Evolutionary conservation across 2,113 vertebrate species (phyloP), one percentile per base, ranked within the genome.

Genomic region (Ammospiza caudacuta): DNA sequence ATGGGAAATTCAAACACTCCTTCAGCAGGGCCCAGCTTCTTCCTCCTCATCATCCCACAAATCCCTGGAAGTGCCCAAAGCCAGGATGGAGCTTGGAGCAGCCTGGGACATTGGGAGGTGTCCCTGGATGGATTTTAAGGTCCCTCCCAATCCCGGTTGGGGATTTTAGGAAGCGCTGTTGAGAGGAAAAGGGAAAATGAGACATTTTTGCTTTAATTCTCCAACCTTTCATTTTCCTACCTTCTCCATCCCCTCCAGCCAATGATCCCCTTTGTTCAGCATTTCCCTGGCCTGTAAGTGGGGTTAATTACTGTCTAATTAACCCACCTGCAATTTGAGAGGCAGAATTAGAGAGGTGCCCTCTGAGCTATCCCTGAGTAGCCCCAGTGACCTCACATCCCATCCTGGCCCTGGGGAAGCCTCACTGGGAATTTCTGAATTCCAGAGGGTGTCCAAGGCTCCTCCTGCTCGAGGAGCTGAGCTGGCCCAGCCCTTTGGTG

Each of bases 301-400:
- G 27, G 68, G 85, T 86, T 95, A 86, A 86, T 74, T 44, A 74
- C 63, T 39, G 39, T 16, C 85, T 92, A 76, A 94, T 96, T 91
- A 91, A 67, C 58, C 75, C 31, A 43, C 52, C 52, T 28, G 44
- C 16, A 54, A 58, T 41, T 49, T 29, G 62, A 33, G 87, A 91
- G n/a, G 46, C 52, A 4, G n/a, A 74, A 79, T 72, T 51, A 11
- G 33, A 69, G 58, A 58, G n/a, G 19, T 51, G 37, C 35, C 31
- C 31, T 1, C 0, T 7, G 24, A 22, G 33, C 61, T 29, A 22
- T 27, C 66, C 19, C 49, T 11, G 69, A 59, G 87, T 76, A 57
- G 29, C 15, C 39, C 6, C 28, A 4, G 8, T 15, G 35, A 12
- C 35, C 43, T n/a, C 61, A 23, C 41, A 9, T 2, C n/a, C 83